A percentile compares a stretch with the other conserved stretches of the same genome.
phyloP scores from a whole-genome alignment of 2,797 vertebrate genomes.

The Todus mexicanus region DNA sequence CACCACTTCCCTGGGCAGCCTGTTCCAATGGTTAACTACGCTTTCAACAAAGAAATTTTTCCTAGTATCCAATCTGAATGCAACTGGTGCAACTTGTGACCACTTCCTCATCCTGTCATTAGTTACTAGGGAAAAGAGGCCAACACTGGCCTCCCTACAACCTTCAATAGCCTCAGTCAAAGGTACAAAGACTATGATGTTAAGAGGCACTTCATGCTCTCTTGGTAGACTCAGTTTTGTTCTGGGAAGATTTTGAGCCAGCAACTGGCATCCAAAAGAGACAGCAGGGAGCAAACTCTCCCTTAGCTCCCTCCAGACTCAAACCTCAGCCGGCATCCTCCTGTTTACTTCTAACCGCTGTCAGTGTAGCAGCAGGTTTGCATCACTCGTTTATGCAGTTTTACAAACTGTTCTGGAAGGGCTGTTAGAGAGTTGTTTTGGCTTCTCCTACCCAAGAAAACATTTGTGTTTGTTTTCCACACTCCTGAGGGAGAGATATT shows the following conservation, averaged over 20 bases:
- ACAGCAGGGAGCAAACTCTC: neutral
- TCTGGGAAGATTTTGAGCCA: neutral
- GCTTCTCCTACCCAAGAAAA: neutral
- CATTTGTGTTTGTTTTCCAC: neutral
- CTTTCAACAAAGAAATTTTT: too few species aligned
- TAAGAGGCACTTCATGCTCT: neutral
- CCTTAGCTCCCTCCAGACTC: neutral
- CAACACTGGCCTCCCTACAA: too few species aligned
- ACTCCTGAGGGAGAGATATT: neutral
- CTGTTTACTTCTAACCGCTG: rapidly evolving
- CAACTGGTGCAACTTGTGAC: too few species aligned
- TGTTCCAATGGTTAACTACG: too few species aligned
- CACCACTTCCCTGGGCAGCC: too few species aligned
- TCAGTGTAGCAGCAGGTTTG: neutral
- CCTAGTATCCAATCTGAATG: too few species aligned
- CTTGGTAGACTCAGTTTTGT: neutral
- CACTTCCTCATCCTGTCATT: too few species aligned
- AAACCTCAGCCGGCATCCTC: neutral
- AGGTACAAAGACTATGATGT: rapidly evolving
- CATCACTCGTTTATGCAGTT: neutral
- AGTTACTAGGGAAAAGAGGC: too few species aligned
- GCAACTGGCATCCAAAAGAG: neutral
- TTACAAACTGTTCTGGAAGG: neutral
- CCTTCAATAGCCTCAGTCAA: neutral
- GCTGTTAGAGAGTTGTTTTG: neutral